Conservation (phyloP, 2,797 vertebrate genomes). For the Protosalanx chinensis region DNA sequence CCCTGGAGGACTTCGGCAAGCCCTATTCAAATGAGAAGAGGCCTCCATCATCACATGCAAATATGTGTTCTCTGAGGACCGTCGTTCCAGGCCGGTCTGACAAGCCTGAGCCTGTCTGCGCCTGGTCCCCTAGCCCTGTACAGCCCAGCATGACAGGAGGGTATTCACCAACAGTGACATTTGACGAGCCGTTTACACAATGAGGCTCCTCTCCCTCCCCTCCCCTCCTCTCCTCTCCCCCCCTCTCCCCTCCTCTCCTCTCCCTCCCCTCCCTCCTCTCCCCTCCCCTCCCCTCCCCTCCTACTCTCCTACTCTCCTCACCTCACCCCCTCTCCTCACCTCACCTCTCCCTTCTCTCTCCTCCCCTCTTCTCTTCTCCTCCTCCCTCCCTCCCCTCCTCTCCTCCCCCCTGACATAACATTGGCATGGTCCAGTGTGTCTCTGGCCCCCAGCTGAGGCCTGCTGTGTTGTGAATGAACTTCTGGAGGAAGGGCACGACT, state of each 20-base stretch:
- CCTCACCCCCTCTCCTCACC: background rate
- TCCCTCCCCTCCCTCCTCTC: background rate
- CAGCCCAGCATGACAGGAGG: constrained; percentile 9
- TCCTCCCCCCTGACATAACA: background rate
- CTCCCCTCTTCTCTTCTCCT: background rate
- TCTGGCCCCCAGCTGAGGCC: background rate
- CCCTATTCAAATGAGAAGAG: constrained; percentile 31
- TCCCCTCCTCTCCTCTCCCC: background rate
- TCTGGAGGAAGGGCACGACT: background rate
- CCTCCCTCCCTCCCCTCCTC: constrained; percentile 1
- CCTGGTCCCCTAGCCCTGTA: too few species aligned
- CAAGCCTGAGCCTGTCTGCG: constrained; percentile 43
- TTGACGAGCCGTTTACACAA: constrained; percentile 28
- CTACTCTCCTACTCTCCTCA: background rate
- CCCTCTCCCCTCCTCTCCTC: background rate
- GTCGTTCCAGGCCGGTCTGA: constrained; percentile 28
- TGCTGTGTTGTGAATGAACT: constrained; percentile 4
- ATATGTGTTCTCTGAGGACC: constrained; percentile 41
- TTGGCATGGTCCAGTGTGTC: background rate
- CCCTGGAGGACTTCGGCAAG: constrained; percentile 4
- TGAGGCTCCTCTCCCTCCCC: constrained; percentile 19
- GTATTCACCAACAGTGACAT: constrained; percentile 33
- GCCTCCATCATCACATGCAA: constrained; percentile 58
- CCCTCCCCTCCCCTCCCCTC: background rate
- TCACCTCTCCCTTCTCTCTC: background rate